Percentiles rank a stretch among this genome's conserved stretches.
Evolutionary conservation across 2,797 vertebrate genomes (phyloP).

Genomic region (Argyrosomus regius): DNA sequence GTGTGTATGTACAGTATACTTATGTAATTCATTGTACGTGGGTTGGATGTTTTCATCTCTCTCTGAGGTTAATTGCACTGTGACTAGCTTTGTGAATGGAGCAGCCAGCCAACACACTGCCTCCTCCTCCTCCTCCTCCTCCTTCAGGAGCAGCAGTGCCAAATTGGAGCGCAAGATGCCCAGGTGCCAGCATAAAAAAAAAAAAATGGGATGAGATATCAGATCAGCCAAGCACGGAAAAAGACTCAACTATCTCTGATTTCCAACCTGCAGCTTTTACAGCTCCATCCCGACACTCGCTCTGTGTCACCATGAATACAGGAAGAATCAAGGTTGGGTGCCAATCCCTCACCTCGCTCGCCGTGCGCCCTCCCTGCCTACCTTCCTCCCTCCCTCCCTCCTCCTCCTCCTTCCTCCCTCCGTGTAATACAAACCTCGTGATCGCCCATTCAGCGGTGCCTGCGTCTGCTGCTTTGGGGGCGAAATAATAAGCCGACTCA

Average conservation of each 20-base stretch:
- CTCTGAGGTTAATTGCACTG: slow-evolving; percentile 45
- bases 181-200: slow-evolving; percentile 64
- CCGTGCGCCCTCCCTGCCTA: slow-evolving; percentile 43
- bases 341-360: slow-evolving; percentile 72
- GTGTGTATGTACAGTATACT: neutral
- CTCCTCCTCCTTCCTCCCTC: slow-evolving; percentile 43
- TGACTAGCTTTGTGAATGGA: slow-evolving; percentile 78
- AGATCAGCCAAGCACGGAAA: slow-evolving; percentile 24
- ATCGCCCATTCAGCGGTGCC: slow-evolving; percentile 78
- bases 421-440: slow-evolving; percentile 84
- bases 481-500: slow-evolving; percentile 49
- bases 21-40: slow-evolving; percentile 1
- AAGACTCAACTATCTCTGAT: slow-evolving; percentile 10
- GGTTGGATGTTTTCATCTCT: slow-evolving; percentile 40
- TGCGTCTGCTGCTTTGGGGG: slow-evolving; percentile 63
- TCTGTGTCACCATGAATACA: slow-evolving; percentile 41
- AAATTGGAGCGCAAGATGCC: slow-evolving; percentile 62
- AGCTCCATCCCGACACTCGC: slow-evolving; percentile 9
- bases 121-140: slow-evolving; percentile 42
- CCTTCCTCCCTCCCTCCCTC: slow-evolving; percentile 13
- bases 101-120: slow-evolving; percentile 50
- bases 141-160: slow-evolving; percentile 53
- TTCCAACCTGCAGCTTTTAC: neutral
- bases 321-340: slow-evolving; percentile 63
- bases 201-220: neutral